Base-by-base conservation (phyloP, 2,888 invertebrate species). In the Cinara cedri region DNA sequence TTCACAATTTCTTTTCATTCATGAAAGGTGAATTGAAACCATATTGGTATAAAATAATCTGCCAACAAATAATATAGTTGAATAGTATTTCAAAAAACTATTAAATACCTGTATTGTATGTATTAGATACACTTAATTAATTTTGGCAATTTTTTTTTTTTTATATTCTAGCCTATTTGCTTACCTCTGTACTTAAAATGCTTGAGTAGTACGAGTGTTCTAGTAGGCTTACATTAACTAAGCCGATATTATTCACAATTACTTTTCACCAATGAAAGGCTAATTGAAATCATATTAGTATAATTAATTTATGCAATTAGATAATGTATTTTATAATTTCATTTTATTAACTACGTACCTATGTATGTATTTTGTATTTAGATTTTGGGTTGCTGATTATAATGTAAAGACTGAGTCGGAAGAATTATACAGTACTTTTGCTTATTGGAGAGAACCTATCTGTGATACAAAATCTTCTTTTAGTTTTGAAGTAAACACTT, bases 361-460 rank as follows among this genome's bases (percentile, higher is more conserved):
- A 26, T 46, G 0, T 1, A 13, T 70, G 10, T 70, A 24, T 19
- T 10, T 70, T 54, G 21, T 9, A 24, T 81, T 66, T 72, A 68
- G 66, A 44, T 81, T 82, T 75, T 81, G 78, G 78, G 70, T 78
- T 62, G 78, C 78, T 49, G 78, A 78, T 60, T 78, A 78, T 70
- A 78, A 78, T 62, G 78, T 78, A n/a, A 78, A 78, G 78, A 78
- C 78, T 78, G 78, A 78, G 62, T 78, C 78, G 3, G 78, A 78
- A 78, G 78, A 78, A 70, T 70, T 78, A 60, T 78, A 78, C 21
- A 78, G 51, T 13, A 78, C 78, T 70, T 78, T 78, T 62, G 70
- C 78, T 6, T 78, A 78, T 51, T 78, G 78, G 78, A 60, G 78
- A 3, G 78, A 78, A 51, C 78, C 78, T 44, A 78, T 78, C 21